Percentiles rank a stretch among this genome's conserved stretches.
phyloP scores from a whole-genome alignment of 1,140 invertebrate genomes.

The Pomacea maculata region DNA sequence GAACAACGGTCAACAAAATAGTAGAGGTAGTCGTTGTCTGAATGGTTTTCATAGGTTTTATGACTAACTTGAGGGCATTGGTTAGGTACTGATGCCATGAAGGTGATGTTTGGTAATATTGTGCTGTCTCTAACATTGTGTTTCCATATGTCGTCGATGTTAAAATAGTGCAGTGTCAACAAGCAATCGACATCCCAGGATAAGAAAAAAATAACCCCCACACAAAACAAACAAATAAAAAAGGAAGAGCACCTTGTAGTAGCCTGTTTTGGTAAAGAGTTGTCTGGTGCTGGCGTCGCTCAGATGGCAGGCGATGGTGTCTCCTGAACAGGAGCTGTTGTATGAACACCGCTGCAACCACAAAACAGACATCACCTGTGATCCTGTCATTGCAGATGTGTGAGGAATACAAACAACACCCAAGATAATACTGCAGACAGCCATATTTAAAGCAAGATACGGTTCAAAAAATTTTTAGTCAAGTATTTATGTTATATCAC shows the following conservation, averaged over 20 bases:
- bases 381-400: no score
- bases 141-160: neutral
- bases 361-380: neutral
- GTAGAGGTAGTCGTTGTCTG: neutral
- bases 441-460: neutral
- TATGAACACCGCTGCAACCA: slow-evolving; percentile 47
- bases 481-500: no score
- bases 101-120: neutral
- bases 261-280: slow-evolving; percentile 85
- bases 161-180: neutral
- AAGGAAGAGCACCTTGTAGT: slow-evolving; percentile 79
- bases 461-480: no score
- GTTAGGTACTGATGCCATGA: no score
- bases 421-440: neutral
- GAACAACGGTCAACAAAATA: neutral
- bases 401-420: neutral
- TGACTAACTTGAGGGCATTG: neutral
- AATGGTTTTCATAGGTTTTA: neutral
- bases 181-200: neutral
- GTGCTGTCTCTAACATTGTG: neutral
- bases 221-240: neutral
- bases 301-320: slow-evolving; percentile 75
- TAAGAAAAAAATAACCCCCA: neutral
- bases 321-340: slow-evolving; percentile 70
- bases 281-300: slow-evolving; percentile 77